Conservation (phyloP, 1,140 invertebrate genomes). For the Batillaria attramentaria region DNA sequence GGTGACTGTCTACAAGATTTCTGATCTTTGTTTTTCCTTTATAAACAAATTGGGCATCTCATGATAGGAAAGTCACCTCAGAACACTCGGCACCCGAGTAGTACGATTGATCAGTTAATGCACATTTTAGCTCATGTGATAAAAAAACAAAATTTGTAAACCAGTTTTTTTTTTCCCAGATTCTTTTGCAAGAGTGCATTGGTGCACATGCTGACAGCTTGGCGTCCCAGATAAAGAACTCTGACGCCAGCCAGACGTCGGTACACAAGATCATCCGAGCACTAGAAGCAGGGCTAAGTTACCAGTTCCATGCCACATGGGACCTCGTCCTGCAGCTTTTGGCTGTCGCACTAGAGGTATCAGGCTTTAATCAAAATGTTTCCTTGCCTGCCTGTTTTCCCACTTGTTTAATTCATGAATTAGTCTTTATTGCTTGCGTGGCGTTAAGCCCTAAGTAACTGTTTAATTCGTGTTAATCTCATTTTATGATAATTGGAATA, state of each 20-base stretch:
- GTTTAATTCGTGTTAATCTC: too few relatives aligned
- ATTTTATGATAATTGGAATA: too few relatives aligned
- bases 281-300: slow-evolving; percentile 79
- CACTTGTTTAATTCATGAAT: too few relatives aligned
- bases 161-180: slow-evolving; percentile 42
- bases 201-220: slow-evolving; percentile 45
- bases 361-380: too few relatives aligned
- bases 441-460: too few relatives aligned
- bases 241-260: slow-evolving; percentile 37
- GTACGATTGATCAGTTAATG: not conserved
- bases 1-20: too few relatives aligned
- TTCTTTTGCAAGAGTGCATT: slow-evolving; percentile 57
- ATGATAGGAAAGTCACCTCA: too few relatives aligned
- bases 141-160: not conserved
- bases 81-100: too few relatives aligned
- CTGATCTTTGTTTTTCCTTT: too few relatives aligned
- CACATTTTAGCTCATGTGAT: not conserved
- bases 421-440: too few relatives aligned
- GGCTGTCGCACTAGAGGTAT: slow-evolving; percentile 68
- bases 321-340: slow-evolving; percentile 79
- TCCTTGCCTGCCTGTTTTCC: too few relatives aligned
- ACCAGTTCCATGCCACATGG: slow-evolving; percentile 83
- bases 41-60: too few relatives aligned
- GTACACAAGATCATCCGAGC: slow-evolving; percentile 75
- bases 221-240: slow-evolving; percentile 32